Evolutionary conservation across 2,113 vertebrate species (phyloP).

Genomic region (Hiodon alosoides): DNA sequence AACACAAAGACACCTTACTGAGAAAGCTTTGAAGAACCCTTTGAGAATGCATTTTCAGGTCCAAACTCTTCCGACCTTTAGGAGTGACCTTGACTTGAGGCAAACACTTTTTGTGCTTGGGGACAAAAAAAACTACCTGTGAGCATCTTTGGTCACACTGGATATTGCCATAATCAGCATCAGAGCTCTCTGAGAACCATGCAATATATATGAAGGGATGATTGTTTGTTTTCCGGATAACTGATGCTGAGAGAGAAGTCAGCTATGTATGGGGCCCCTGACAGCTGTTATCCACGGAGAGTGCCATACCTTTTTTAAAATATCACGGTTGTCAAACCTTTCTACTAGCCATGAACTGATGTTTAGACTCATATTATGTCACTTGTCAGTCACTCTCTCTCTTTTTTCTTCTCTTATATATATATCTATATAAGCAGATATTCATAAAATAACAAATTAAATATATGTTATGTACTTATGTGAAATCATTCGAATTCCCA

Average conservation of each 20-base stretch:
- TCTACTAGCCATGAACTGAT: no score
- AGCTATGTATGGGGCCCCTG: not conserved
- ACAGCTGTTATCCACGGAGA: not conserved
- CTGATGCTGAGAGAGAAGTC: not conserved
- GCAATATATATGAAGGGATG: not conserved
- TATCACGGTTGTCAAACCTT: not conserved
- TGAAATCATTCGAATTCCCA: not conserved
- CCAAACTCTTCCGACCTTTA: not conserved
- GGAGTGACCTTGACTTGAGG: not conserved
- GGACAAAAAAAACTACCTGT: not conserved
- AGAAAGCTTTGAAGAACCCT: not conserved
- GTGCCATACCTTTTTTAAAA: not conserved
- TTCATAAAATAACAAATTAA: not conserved
- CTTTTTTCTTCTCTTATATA: no score
- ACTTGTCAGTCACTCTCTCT: no score
- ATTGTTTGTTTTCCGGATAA: not conserved
- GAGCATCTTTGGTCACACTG: not conserved
- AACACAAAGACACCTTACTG: not conserved
- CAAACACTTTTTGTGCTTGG: no score
- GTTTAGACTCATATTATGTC: no score
- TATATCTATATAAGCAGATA: no score
- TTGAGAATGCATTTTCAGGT: not conserved
- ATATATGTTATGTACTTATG: not conserved
- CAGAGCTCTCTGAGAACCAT: not conserved
- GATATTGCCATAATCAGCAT: not conserved